Percentiles rank a stretch among this genome's conserved stretches.
These are phyloP conservation scores for Irena cyanogastra DNA, from an alignment of 2,113 vertebrate genomes.

Conservation along the genomic window DNA sequence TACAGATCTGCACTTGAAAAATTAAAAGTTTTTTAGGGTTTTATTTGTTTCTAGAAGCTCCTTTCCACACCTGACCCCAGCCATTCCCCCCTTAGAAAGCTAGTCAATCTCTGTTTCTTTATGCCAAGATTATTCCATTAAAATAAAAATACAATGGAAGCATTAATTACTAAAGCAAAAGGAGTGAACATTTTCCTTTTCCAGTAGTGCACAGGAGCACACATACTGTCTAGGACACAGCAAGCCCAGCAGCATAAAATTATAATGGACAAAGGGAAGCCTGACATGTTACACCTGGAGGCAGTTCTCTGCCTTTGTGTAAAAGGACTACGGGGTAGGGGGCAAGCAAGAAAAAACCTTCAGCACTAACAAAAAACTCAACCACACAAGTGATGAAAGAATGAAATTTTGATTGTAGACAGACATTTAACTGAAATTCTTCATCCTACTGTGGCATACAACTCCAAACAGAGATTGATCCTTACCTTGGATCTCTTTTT, in stretches of 20 bases:
- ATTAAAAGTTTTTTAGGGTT: neutral
- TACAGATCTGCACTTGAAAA: neutral
- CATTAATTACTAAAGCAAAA: neutral
- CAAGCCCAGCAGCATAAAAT: neutral
- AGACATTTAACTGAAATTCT: neutral
- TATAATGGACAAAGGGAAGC: neutral
- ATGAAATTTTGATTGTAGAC: neutral
- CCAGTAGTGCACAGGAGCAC: neutral
- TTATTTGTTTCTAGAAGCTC: neutral
- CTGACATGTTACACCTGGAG: neutral
- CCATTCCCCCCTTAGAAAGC: neutral
- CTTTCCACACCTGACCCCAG: neutral
- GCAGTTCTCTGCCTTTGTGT: neutral
- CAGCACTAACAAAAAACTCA: neutral
- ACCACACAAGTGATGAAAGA: neutral
- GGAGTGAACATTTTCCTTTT: neutral
- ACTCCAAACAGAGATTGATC: neutral
- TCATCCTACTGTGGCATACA: neutral
- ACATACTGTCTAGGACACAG: neutral
- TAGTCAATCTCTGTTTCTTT: neutral
- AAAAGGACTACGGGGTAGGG: neutral
- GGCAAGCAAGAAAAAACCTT: neutral
- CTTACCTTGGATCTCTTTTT: conserved; percentile 81
- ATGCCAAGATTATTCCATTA: neutral
- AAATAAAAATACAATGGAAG: neutral